Conservation (phyloP, 1,140 invertebrate species). For the Sycophila sp. region DNA sequence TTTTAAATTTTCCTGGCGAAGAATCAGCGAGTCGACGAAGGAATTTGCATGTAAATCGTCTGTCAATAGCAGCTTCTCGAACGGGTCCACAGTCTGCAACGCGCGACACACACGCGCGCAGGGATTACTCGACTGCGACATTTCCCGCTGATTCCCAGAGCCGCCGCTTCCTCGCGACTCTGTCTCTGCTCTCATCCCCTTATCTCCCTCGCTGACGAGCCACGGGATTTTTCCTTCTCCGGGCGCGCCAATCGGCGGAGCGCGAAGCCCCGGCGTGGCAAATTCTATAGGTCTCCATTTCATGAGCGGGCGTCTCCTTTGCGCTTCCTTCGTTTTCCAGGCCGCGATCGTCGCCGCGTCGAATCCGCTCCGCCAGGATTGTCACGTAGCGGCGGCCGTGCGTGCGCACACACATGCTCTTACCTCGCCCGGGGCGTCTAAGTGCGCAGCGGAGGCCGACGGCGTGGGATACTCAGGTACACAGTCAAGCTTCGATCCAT, state of each 20-base stretch:
- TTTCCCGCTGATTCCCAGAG: slow-evolving; percentile 24
- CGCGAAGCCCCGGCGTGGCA: not conserved
- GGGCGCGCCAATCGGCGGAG: slow-evolving; percentile 8
- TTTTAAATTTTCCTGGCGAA: slow-evolving; percentile 35
- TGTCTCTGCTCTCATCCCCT: too few relatives aligned
- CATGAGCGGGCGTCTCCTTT: slow-evolving; percentile 3
- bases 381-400: slow-evolving; percentile 39
- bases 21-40: slow-evolving; percentile 17
- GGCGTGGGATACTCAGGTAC: slow-evolving; percentile 5
- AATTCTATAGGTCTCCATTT: slow-evolving; percentile 30
- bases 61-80: slow-evolving; percentile 34
- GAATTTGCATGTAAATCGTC: slow-evolving; percentile 40
- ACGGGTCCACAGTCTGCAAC: not conserved
- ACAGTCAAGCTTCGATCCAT: slow-evolving; percentile 25
- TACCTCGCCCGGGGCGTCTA: not conserved
- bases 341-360: not conserved
- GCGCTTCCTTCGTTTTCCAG: not conserved
- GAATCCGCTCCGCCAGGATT: slow-evolving; percentile 42
- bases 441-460: not conserved
- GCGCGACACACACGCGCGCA: not conserved
- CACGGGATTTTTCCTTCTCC: slow-evolving; percentile 19
- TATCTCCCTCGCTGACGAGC: not conserved
- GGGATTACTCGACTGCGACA: slow-evolving; percentile 28
- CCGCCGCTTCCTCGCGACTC: too few relatives aligned
- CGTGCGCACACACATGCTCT: not conserved